phyloP scores from a whole-genome alignment of 2,888 invertebrate genomes.

The Tolmerus cingulatus region DNA sequence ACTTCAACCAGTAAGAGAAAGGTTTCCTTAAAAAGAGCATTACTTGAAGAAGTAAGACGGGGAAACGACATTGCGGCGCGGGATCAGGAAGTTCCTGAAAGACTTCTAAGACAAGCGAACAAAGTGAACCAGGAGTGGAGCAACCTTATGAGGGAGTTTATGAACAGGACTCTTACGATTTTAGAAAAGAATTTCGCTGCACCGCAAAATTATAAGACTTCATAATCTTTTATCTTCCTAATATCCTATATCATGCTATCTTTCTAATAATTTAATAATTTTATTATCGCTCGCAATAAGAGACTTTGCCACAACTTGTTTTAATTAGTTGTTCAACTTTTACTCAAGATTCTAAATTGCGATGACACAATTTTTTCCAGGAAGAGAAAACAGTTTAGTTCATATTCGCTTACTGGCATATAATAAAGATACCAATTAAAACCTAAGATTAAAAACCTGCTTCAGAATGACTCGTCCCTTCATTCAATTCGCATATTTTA shows the following conservation, averaged over 20 bases:
- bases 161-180: background rate
- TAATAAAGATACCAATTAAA: background rate
- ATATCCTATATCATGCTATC: too few relatives aligned
- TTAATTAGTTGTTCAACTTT: background rate
- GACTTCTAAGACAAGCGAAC: background rate
- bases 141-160: background rate
- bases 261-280: too few relatives aligned
- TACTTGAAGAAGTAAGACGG: background rate
- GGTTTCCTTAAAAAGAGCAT: background rate
- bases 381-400: background rate
- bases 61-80: background rate
- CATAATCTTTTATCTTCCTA: too few relatives aligned
- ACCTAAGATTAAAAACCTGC: too few relatives aligned
- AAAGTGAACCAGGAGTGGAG: background rate
- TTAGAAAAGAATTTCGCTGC: background rate
- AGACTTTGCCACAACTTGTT: background rate
- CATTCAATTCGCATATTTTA: background rate
- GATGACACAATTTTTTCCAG: background rate
- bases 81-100: background rate
- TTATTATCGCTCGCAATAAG: background rate
- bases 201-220: background rate
- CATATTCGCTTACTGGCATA: background rate
- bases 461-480: background rate
- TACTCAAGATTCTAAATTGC: background rate
- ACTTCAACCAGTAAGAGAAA: background rate